Evolutionary conservation across 2,113 vertebrate genomes (phyloP), one percentile per base, ranked within the genome.

Genomic region (Polyodon spathula): DNA sequence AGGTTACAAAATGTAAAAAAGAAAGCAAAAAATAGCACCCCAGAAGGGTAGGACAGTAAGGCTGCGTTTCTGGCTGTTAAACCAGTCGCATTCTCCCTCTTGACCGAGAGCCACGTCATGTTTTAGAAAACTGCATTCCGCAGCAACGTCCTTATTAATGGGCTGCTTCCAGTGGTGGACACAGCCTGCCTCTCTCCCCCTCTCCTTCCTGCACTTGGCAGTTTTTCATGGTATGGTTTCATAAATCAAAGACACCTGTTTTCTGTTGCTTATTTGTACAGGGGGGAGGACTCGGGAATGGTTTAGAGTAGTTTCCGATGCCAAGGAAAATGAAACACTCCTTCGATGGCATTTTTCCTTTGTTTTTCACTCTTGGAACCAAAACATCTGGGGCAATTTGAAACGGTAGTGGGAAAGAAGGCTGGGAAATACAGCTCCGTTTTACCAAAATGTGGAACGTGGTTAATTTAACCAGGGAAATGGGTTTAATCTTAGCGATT

Each of bases 351-450:
- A 70, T 43, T 66, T 75, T 65, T 65, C 66, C 63, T 65, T 58
- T 57, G 58, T 27, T 27, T 27, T 27, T 27, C 27, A 27, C 27
- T 27, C 54, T 17, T 54, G 77, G 65, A 73, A 71, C 68, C 70
- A 75, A 77, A 85, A 71, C 81, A 83, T 76, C 76, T 84, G 82
- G 74, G 71, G 64, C 8, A 27, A 54, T 76, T 76, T 77, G 70
- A 72, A 66, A 48, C 76, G 77, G 44, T 15, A 6, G 56, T 63
- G 43, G 5, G 39, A 0, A 40, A 59, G 59, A 71, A 59, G 42
- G 64, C 65, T 58, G 60, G 66, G 66, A 12, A n/a, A 40, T 53
- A 6, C 51, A 44, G 1, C 1, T 0, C 42, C 56, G 60, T 44
- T 43, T 0, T 61, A 56, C 43, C 37, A 50, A 46, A 27, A 27